Base-by-base conservation (phyloP, 2,888 invertebrate genomes). In the Cataglyphis albicans region DNA sequence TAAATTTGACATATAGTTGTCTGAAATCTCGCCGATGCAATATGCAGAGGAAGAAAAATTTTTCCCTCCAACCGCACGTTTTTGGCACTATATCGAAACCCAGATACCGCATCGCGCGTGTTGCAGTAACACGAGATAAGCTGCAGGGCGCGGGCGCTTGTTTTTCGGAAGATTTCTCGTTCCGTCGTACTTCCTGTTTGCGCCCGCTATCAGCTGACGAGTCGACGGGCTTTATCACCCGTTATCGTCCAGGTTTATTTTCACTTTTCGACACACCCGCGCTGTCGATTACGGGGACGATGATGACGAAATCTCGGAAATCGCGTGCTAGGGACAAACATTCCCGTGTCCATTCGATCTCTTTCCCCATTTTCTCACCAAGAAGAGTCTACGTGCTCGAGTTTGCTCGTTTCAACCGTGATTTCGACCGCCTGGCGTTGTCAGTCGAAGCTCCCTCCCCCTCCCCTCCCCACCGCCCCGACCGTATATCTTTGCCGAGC, bases 181-280 rank as follows among this genome's bases (percentile, higher is more conserved):
- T 83, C 52, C 32, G 48, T 75, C 75, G 32, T 59, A 81, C 86
- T 88, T 88, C 88, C 88, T 86, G 85, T 86, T 88, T 84, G 83
- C 83, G 55, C 7, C 15, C 32, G 82, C 52, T 61, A 73, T 85
- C 76, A 3, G 21, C 4, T 21, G 35, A 41, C 9, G 18, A 57
- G 63, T 75, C 65, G 82, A 78, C 32, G 68, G 32, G 41, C 29
- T 64, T 82, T 83, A 84, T 87, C 87, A 32, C 29, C 12, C 52
- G 82, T 68, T 83, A 80, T 86, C 65, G 74, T 41, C 18, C 10
- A 68, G 74, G 41, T 78, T 59, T 81, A 80, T 70, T 72, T 76
- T 67, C 81, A 57, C 57, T 83, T 70, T 63, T 52, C 32, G 68
- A 64, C 64, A 59, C 83, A 25, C 73, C 65, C n/a, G 12, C 9